phyloP scores from a whole-genome alignment of 2,797 vertebrate species.

The Neosalanx taihuensis region DNA sequence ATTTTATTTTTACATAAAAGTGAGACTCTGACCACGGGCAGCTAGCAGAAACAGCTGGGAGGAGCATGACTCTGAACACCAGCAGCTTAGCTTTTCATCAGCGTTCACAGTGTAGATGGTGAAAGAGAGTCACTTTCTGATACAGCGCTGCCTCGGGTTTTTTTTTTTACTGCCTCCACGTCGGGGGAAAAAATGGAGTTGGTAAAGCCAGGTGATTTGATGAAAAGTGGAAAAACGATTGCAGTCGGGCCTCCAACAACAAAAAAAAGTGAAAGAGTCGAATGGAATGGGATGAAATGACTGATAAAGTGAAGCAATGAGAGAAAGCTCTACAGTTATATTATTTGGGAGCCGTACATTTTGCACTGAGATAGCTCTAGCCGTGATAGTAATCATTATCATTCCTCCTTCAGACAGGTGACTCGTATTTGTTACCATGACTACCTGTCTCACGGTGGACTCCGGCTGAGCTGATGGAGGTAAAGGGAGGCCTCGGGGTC shows the following conservation, averaged over 20 bases:
- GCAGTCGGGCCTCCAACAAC: conserved; percentile 7
- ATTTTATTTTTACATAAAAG: conserved; percentile 59
- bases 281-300: conserved; percentile 26
- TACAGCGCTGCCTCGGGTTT: conserved; percentile 46
- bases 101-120: conserved; percentile 45
- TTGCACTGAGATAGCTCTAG: conserved; percentile 36
- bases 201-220: conserved; percentile 58
- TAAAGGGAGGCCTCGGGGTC: conserved; percentile 10
- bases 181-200: conserved; percentile 48
- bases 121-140: conserved; percentile 57
- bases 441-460: conserved; percentile 24
- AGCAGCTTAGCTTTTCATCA: conserved; percentile 52
- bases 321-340: conserved; percentile 23
- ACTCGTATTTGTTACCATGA: conserved; percentile 15
- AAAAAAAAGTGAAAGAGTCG: conserved; percentile 9
- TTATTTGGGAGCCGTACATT: conserved; percentile 35
- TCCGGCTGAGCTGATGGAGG: background rate
- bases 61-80: conserved; percentile 39
- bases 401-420: conserved; percentile 27
- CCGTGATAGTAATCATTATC: conserved; percentile 47
- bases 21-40: conserved; percentile 51
- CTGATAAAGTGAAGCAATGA: conserved; percentile 18
- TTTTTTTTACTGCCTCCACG: conserved; percentile 54
- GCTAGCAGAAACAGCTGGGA: conserved; percentile 34
- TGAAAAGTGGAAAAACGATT: conserved; percentile 43